Evolutionary conservation across 1,140 invertebrate genomes (phyloP).

Genomic region (Adelges cooleyi): DNA sequence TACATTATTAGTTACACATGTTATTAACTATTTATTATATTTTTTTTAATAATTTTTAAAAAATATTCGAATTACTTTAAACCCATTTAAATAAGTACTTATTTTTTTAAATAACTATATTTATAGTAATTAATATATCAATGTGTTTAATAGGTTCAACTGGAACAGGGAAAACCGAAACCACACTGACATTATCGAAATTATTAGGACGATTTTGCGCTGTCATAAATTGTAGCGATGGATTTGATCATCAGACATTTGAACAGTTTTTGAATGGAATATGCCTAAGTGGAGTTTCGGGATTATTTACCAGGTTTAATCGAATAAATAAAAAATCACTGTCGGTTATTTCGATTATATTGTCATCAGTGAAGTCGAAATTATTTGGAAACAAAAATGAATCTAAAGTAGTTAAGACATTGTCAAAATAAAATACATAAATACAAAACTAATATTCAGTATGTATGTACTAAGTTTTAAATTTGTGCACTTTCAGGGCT

Average conservation of each 20-base stretch:
- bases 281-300: conserved; percentile 69
- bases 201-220: conserved; percentile 72
- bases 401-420: neutral
- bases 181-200: conserved; percentile 79
- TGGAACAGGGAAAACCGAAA: conserved; percentile 84
- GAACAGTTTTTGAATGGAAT: conserved; percentile 69
- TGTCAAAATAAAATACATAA: too few species aligned
- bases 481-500: neutral
- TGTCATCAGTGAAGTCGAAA: conserved; percentile 57
- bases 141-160: conserved; percentile 45
- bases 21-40: too few species aligned
- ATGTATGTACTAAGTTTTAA: neutral
- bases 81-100: too few species aligned
- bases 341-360: conserved; percentile 79
- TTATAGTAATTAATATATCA: neutral
- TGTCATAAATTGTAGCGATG: conserved; percentile 84
- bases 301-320: conserved; percentile 87
- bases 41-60: too few species aligned
- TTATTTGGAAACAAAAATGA: neutral
- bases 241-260: conserved; percentile 77
- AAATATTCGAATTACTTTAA: too few species aligned
- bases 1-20: too few species aligned
- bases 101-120: neutral
- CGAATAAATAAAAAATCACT: conserved; percentile 78
- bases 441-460: neutral